Evolutionary conservation across 2,888 invertebrate species (phyloP).

Genomic region (Yponomeuta cagnagella): DNA sequence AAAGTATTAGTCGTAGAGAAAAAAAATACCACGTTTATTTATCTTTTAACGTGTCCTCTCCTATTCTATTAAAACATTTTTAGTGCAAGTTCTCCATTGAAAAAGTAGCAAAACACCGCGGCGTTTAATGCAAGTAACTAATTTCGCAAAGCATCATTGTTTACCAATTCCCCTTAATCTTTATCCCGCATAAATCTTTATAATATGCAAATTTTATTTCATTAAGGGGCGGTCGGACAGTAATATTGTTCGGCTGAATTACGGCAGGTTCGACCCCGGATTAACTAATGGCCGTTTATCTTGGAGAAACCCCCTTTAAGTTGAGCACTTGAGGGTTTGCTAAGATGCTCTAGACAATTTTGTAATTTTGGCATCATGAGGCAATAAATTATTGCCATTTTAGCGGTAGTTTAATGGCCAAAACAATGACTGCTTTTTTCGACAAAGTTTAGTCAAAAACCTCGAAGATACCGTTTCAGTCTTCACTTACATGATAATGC

Average conservation of each 20-base stretch:
- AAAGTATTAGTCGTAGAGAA: too few species aligned
- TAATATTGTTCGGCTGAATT: conserved; percentile 64
- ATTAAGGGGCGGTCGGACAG: conserved; percentile 66
- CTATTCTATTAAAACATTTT: too few species aligned
- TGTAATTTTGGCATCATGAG: conserved; percentile 3
- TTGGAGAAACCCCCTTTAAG: conserved; percentile 47
- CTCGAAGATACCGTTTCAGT: too few species aligned
- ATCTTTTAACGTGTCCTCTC: too few species aligned
- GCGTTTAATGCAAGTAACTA: conserved; percentile 23
- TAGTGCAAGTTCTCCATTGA: background rate
- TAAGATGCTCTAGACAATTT: background rate
- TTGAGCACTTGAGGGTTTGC: conserved; percentile 19
- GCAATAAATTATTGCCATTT: background rate
- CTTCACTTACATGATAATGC: too few species aligned
- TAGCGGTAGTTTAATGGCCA: background rate
- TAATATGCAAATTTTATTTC: conserved; percentile 75
- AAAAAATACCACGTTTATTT: too few species aligned
- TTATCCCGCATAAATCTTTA: conserved; percentile 61
- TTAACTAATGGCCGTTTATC: conserved; percentile 75
- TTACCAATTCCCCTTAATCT: conserved; percentile 50
- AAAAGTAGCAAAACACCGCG: background rate
- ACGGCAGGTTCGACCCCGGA: conserved; percentile 62
- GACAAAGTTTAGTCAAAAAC: background rate
- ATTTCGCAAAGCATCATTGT: conserved; percentile 53
- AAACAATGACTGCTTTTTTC: background rate